Conservation (phyloP, 2,797 vertebrate genomes). For the Rhynchotus rufescens region DNA sequence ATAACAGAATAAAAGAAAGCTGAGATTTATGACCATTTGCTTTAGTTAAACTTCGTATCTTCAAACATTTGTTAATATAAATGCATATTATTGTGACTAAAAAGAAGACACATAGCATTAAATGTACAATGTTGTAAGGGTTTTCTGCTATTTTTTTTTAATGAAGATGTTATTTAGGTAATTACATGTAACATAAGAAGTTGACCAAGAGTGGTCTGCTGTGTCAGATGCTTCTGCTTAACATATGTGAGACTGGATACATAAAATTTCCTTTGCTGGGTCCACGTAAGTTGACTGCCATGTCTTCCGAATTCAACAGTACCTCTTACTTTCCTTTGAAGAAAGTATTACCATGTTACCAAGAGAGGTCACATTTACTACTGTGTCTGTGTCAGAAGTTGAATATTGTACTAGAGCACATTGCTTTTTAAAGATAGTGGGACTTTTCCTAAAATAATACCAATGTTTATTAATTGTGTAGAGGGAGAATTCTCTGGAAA, state of each 20-base stretch:
- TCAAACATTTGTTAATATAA: constrained; percentile 33
- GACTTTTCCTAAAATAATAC: constrained; percentile 27
- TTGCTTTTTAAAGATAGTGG: constrained; percentile 40
- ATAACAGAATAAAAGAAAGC: constrained; percentile 30
- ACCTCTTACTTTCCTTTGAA: constrained; percentile 56
- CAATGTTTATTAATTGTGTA: constrained; percentile 40
- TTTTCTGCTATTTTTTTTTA: constrained; percentile 39
- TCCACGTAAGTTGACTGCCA: not conserved
- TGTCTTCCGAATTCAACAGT: constrained; percentile 57
- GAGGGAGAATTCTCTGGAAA: constrained; percentile 33
- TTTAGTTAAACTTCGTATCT: constrained; percentile 36
- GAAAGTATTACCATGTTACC: not conserved
- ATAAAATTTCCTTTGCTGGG: not conserved
- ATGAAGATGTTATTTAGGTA: constrained; percentile 11
- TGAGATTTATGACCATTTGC: constrained; percentile 19
- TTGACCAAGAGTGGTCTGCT: constrained; percentile 24
- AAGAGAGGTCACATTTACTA: constrained; percentile 11
- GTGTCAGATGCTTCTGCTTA: constrained; percentile 47
- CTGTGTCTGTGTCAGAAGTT: constrained; percentile 64
- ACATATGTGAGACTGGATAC: not conserved
- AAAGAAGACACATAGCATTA: constrained; percentile 29
- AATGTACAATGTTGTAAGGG: constrained; percentile 13
- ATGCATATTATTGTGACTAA: not conserved
- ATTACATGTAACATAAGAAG: constrained; percentile 17
- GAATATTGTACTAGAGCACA: constrained; percentile 58